phyloP scores from a whole-genome alignment of 1,140 invertebrate genomes.

The Solen grandis region DNA sequence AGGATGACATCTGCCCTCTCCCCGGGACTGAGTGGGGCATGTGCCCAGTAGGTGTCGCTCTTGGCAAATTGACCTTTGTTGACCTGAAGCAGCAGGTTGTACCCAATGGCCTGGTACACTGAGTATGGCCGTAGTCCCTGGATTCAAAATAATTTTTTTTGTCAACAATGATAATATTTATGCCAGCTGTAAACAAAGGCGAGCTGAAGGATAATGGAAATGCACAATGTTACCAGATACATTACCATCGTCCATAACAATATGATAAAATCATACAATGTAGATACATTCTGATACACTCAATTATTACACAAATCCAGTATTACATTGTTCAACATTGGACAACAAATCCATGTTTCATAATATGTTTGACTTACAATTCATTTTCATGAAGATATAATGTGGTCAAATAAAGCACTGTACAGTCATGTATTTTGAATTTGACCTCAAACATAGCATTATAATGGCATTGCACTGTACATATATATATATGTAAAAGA shows the following conservation, averaged over 20 bases:
- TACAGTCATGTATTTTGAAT: too few relatives aligned
- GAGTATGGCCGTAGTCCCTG: conserved; percentile 87
- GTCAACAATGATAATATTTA: not conserved
- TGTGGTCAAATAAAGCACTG: too few relatives aligned
- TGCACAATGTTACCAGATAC: not conserved
- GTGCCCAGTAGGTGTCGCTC: conserved; percentile 76
- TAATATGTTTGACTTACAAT: too few relatives aligned
- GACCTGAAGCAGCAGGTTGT: conserved; percentile 82
- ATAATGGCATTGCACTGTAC: too few relatives aligned
- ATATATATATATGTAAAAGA: too few relatives aligned
- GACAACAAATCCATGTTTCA: too few relatives aligned
- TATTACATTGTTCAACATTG: too few relatives aligned
- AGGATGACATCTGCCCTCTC: conserved; percentile 75
- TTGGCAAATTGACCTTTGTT: conserved; percentile 70
- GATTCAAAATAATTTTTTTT: too few relatives aligned
- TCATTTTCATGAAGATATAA: too few relatives aligned
- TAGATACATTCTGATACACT: too few relatives aligned
- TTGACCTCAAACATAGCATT: too few relatives aligned
- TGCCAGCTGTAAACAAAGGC: not conserved
- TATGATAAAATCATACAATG: not conserved
- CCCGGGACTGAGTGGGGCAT: conserved; percentile 76
- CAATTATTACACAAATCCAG: too few relatives aligned
- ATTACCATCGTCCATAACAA: not conserved
- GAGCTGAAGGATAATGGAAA: not conserved
- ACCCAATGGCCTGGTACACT: conserved; percentile 85